Evolutionary conservation across 1,140 invertebrate genomes (phyloP), one percentile per base, ranked within the genome.

Genomic region (Diorhabda carinulata): DNA sequence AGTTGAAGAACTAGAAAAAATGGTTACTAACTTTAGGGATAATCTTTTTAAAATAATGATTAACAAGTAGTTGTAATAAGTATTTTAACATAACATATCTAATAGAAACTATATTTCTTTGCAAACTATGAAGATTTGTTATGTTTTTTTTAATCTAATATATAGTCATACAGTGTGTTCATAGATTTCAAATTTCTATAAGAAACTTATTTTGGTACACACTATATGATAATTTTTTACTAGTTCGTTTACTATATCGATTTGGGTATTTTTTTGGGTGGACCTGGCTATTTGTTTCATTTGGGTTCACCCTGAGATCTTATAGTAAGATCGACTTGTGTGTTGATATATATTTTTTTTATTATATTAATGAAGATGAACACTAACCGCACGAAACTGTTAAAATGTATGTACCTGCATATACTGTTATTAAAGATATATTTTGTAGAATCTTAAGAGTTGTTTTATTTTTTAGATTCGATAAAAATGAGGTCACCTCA

Each of bases 1-100:
- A 72, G 79, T 81, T 41, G 73, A 76, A 60, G 79, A 81, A 68
- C 64, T 80, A 47, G 77, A 81, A 68, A 78, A 75, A 59, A 77
- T 77, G 67, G 79, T 81, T 5, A 76, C 62, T 56, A 74, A 69
- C 25, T 80, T 78, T 66, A 76, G 79, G 68, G 74, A 73, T 58
- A 80, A 80, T 73, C 68, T 81, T 10, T 80, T 81, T 74, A 71
- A 77, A 62, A 77, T 80, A 61, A 71, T 81, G 69, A 56, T 79
- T 68, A 77, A 76, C 43, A 73, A 69, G 59, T 58, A 52, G 47
- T 52, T 52, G 6, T 4, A 4, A n/a, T 52, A 3, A 25, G 25
- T 25, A 25, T 25, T 25, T 25, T 25, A 25, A 25, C 25, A 25
- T 25, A 25, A 25, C 25, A 25, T 25, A 25, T 25, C 25, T 25